Evolutionary conservation across 2,113 vertebrate species (phyloP), one percentile per base, ranked within the genome.

Genomic region (Pangasianodon hypophthalmus): DNA sequence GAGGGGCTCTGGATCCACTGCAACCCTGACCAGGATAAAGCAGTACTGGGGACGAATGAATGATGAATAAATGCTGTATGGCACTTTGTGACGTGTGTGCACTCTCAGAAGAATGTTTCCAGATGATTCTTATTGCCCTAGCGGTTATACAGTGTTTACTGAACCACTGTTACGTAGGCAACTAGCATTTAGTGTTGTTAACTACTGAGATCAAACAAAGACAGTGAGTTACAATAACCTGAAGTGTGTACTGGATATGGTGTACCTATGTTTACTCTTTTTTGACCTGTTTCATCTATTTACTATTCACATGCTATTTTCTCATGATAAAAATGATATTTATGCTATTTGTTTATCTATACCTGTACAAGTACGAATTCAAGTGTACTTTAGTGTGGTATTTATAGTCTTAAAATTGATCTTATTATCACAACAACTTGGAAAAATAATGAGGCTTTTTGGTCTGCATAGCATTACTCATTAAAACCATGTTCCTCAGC

Each of bases 401-500:
- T 50, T 50, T 80, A 77, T 77, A 79, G 44, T 26, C 75, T 9
- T 44, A 41, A 19, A 19, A 41, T 44, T 21, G 0, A 18, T 44
- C 71, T 14, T 29, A 48, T 48, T 79, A 46, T 10, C 21, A 48
- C 29, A 48, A 80, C 29, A 16, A 16, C 77, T 50, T 50, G 3
- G 4, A 37, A 87, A 52, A 87, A 50, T 13, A 88, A 90, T 86
- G 14, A 52, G 52, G 29, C 44, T 41, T 26, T 80, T 87, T 87
- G 7, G 52, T 86, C 48, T 58, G 67, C 32, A 64, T 46, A 85
- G 29, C 16, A 67, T 84, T 60, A 8, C 80, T 89, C 44, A 87
- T 89, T 89, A 80, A 89, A 91, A 50, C 16, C 62, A 9, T 81
- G 37, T 54, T 88, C 24, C 81, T 85, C 60, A 46, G 48, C 88